Conservation (phyloP, 92 coral and sea anemone species). For the Phenganax subtilis region DNA sequence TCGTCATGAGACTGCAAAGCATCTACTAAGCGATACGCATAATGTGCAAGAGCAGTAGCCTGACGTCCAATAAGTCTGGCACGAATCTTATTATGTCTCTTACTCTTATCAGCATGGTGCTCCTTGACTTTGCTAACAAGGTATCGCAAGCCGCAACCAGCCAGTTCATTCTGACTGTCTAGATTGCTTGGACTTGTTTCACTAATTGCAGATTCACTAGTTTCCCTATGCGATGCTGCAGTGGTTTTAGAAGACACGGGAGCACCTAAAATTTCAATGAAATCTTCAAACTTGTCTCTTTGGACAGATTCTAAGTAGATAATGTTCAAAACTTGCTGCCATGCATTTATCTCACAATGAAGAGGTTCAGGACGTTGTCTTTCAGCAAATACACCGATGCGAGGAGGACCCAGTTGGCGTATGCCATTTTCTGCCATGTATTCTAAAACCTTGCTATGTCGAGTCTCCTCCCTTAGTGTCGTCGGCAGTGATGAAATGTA, state of each 20-base stretch:
- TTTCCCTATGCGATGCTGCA: neutral
- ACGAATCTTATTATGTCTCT: slow-evolving; percentile 53
- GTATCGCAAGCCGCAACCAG: slow-evolving; percentile 54
- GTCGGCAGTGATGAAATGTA: slow-evolving; percentile 1
- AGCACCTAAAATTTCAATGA: slow-evolving; percentile 25
- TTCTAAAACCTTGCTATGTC: neutral
- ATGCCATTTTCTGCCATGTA: too few relatives aligned
- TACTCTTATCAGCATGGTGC: slow-evolving; percentile 39
- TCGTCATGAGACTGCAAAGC: slow-evolving; percentile 46
- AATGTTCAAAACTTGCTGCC: too few relatives aligned
- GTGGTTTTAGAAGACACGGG: slow-evolving; percentile 5
- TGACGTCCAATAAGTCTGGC: slow-evolving; percentile 53
- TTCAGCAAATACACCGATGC: too few relatives aligned
- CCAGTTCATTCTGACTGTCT: neutral
- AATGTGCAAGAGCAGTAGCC: slow-evolving; percentile 52
- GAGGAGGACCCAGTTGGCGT: too few relatives aligned
- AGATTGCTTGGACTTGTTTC: too few relatives aligned
- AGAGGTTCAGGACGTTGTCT: too few relatives aligned
- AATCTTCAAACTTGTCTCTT: neutral
- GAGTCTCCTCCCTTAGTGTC: slow-evolving; percentile 25
- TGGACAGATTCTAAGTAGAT: too few relatives aligned
- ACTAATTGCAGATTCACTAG: neutral
- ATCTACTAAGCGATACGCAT: slow-evolving; percentile 55
- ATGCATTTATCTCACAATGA: too few relatives aligned
- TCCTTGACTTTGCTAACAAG: slow-evolving; percentile 31